phyloP scores from a whole-genome alignment of 2,797 vertebrate genomes.

The Stomatorhinus walkeri region DNA sequence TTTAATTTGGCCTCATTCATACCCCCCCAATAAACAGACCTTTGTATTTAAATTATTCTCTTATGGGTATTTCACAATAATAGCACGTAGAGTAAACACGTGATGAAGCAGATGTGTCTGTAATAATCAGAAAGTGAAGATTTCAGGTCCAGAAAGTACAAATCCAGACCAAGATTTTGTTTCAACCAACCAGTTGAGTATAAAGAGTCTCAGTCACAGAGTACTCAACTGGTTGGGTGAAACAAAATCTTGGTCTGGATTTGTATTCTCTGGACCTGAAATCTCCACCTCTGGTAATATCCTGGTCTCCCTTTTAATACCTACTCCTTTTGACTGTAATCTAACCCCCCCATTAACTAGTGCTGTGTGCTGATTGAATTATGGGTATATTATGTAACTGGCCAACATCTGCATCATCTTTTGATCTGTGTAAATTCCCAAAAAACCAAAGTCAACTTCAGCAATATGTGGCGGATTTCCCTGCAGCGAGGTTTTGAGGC shows the following conservation, averaged over 20 bases:
- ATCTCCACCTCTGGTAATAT: neutral
- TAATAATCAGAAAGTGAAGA: neutral
- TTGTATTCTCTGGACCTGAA: neutral
- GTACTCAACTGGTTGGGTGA: neutral
- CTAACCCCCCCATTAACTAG: neutral
- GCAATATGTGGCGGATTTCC: neutral
- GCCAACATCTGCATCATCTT: neutral
- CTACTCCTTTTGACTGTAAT: neutral
- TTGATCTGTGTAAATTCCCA: neutral
- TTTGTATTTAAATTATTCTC: neutral
- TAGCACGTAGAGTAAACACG: neutral
- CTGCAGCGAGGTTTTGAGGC: neutral
- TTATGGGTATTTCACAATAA: neutral
- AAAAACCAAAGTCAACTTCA: neutral
- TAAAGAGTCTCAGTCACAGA: neutral
- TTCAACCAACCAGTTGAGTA: neutral
- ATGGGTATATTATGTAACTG: neutral
- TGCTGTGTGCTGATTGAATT: neutral
- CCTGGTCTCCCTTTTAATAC: neutral
- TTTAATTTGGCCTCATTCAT: neutral
- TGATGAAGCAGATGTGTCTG: neutral
- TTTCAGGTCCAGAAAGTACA: neutral
- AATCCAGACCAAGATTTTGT: neutral
- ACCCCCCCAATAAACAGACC: neutral
- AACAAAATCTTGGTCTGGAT: neutral